Base-by-base conservation (phyloP, 2,888 invertebrate species). In the Eueremaeus valkanovi region DNA sequence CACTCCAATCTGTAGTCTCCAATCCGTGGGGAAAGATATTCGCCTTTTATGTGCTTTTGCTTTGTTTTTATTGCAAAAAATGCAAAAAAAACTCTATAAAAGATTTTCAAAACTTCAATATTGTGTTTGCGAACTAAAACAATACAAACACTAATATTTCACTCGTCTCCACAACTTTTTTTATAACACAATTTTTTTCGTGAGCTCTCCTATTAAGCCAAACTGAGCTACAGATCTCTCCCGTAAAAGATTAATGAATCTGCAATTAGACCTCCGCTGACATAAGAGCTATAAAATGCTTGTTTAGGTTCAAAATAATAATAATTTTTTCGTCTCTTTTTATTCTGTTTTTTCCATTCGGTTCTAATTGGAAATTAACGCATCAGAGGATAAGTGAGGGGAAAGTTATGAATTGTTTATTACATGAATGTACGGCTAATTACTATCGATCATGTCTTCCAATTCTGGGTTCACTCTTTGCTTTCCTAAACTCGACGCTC, bases 331-430 rank as follows among this genome's bases (percentile, higher is more conserved):
- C 13, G 29, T 68, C 24, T 68, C 40, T 61, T 36, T n/a, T 33
- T 36, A 33, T 66, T 33, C n/a, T 66, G 18, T 21, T 66, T 36
- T 31, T 66, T 33, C 36, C 8, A 36, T 21, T 27, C 21, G 55
- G 55, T 27, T 55, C 36, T 70, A 70, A 70, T 70, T 70, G 70
- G 24, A 42, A 70, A 70, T 27, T 70, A 70, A 70, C 24, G 70
- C 27, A 70, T 70, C 24, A 70, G 9, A 70, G 70, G 29, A 27
- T 55, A 55, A 3, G 27, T 55, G 13, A 21, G 36, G 40, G 40
- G 36, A 18, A 70, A 70, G 27, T 45, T 42, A 42, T 70, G 70
- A 70, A 70, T 70, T 70, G 70, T 70, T 70, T 45, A 70, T 70
- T 27, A 42, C 29, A 70, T 42, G 18, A 70, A 70, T 70, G 42